These are phyloP conservation scores for Thamnophis sirtalis DNA, from an alignment of 2,113 vertebrate genomes.

Conservation along the genomic window DNA sequence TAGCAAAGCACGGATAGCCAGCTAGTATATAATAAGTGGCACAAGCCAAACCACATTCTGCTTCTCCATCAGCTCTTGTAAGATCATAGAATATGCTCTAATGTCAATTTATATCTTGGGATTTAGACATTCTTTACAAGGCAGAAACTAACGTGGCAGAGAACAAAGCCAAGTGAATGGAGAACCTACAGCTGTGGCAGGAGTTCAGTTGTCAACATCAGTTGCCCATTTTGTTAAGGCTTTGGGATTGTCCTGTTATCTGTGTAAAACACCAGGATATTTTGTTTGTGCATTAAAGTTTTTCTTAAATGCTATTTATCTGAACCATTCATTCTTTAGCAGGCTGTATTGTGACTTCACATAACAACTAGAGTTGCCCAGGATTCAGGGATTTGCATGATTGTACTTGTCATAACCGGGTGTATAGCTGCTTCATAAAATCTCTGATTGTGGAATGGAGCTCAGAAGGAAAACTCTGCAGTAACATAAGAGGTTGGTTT, in stretches of 20 bases:
- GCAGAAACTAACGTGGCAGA: neutral
- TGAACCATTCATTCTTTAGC: neutral
- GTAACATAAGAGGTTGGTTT: neutral
- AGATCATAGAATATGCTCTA: neutral
- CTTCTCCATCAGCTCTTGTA: neutral
- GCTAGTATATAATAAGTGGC: neutral
- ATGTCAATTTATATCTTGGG: neutral
- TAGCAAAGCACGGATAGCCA: no score
- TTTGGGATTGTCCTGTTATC: neutral
- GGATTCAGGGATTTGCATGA: neutral
- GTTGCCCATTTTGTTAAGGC: neutral
- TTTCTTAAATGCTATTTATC: neutral
- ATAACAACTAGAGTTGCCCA: neutral
- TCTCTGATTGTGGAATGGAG: neutral
- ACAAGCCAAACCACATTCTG: neutral
- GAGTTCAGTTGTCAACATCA: neutral
- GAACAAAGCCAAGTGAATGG: neutral
- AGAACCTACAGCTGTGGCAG: neutral
- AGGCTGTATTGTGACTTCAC: neutral
- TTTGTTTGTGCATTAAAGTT: neutral
- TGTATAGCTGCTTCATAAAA: neutral
- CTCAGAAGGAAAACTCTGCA: neutral
- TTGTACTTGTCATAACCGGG: neutral
- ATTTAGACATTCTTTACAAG: neutral
- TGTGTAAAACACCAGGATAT: neutral